phyloP scores from a whole-genome alignment of 2,113 vertebrate genomes.

The Corydoras maculifer region DNA sequence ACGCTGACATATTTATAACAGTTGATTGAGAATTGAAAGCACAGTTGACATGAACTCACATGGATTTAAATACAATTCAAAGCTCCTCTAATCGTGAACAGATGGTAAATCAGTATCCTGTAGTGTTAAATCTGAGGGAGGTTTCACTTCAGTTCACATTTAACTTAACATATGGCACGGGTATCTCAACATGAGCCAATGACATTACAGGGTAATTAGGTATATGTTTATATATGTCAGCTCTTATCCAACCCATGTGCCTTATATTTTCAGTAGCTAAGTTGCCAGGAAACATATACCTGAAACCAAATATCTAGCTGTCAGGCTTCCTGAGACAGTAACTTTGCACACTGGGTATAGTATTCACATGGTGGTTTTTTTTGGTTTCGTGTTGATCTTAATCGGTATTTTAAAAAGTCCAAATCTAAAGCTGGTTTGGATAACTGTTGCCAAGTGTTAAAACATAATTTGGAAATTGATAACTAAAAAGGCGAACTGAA shows the following conservation, averaged over 20 bases:
- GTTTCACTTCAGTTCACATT: conserved; percentile 28
- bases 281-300: not conserved
- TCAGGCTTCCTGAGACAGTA: not conserved
- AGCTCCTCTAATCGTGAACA: conserved; percentile 32
- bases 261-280: conserved; percentile 20
- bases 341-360: not conserved
- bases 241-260: conserved; percentile 14
- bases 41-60: conserved; percentile 19
- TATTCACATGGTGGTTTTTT: too few species aligned
- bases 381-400: too few species aligned
- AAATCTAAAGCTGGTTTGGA: too few species aligned
- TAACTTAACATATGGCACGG: conserved; percentile 32
- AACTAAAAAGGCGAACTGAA: too few species aligned
- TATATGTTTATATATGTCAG: conserved; percentile 27
- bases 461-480: too few species aligned
- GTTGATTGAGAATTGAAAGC: not conserved
- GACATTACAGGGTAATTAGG: conserved; percentile 16
- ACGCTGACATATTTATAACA: too few species aligned
- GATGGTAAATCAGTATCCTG: conserved; percentile 28
- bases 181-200: not conserved
- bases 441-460: too few species aligned
- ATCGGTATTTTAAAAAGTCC: too few species aligned
- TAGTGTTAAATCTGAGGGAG: conserved; percentile 13
- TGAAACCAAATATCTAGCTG: conserved; percentile 16
- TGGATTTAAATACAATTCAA: conserved; percentile 20